Conservation (phyloP, 2,797 vertebrate genomes). For the Poecilia gillii region DNA sequence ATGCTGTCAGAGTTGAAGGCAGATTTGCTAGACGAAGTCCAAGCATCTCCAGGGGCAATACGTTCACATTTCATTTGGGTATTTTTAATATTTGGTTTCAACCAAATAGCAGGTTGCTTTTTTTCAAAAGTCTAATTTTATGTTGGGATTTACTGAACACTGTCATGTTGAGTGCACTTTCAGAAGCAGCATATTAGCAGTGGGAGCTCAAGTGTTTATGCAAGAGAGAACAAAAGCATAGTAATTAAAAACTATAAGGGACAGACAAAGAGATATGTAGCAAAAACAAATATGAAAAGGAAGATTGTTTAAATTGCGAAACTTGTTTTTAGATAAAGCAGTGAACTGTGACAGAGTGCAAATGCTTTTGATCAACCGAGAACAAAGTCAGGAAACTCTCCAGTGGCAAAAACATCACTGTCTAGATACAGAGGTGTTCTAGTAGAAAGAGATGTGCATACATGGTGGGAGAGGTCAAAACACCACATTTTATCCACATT, state of each 20-base stretch:
- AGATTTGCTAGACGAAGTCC: background rate
- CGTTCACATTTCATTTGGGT: background rate
- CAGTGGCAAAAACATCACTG: background rate
- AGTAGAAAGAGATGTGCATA: background rate
- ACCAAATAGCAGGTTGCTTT: constrained; percentile 1
- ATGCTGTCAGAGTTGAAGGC: constrained; percentile 9
- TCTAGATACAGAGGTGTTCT: background rate
- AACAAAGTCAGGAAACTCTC: background rate
- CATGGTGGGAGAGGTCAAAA: background rate
- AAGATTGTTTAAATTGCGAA: background rate
- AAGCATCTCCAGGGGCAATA: constrained; percentile 4
- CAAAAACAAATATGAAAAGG: background rate
- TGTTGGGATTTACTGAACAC: background rate
- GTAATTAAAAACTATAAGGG: background rate
- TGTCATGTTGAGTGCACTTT: background rate
- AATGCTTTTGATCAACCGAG: background rate
- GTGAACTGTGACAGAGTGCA: background rate
- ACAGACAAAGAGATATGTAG: background rate
- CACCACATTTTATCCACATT: constrained; percentile 37
- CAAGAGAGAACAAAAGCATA: background rate
- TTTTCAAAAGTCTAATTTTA: background rate
- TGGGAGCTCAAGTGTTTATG: background rate
- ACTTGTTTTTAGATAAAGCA: background rate
- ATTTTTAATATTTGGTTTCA: constrained; percentile 11
- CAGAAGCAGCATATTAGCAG: background rate